Evolutionary conservation across 2,113 vertebrate species (phyloP), one percentile per base, ranked within the genome.

Genomic region (Indri indri): DNA sequence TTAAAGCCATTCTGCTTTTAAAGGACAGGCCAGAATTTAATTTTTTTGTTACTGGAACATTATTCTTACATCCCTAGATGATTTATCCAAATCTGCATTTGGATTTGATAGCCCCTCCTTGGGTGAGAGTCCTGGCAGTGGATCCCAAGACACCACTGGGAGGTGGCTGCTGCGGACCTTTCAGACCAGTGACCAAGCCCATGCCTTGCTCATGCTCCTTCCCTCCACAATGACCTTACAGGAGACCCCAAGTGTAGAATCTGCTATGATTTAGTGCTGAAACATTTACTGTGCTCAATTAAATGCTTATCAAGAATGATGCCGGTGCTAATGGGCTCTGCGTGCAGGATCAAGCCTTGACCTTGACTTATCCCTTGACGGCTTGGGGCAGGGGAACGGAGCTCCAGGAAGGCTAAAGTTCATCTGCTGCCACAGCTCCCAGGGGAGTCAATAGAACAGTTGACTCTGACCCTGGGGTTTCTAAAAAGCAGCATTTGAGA

Each of bases 301-400:
- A 97, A 98, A 89, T 86, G 10, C 25, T 68, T 93, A 81, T 95
- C 90, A 88, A 89, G 6, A 88, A 90, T 96, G 82, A 96, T 89
- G 59, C 34, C 84, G 79, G 81, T 88, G 54, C 61, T 97, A 92
- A 87, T 45, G 73, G 20, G 25, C 63, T 93, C 3, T 70, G 30
- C 40, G 25, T 25, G 61, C 3, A 79, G n/a, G 30, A 86, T 40
- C 80, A 79, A 47, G 63, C 22, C 73, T 47, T 59, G 88, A 74
- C 68, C 73, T 88, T 91, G 82, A 95, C 95, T 90, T 93, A 50
- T 85, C 20, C 88, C 71, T 92, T 95, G 25, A 42, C 47, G 25
- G 30, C 20, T n/a, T 57, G 3, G 14, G 47, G 23, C 3, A 30
- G 8, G 13, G 37, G 27, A 8, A 25, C 27, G 8, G 2, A 27